phyloP scores from a whole-genome alignment of 2,797 vertebrate species.

The Typhlichthys subterraneus region DNA sequence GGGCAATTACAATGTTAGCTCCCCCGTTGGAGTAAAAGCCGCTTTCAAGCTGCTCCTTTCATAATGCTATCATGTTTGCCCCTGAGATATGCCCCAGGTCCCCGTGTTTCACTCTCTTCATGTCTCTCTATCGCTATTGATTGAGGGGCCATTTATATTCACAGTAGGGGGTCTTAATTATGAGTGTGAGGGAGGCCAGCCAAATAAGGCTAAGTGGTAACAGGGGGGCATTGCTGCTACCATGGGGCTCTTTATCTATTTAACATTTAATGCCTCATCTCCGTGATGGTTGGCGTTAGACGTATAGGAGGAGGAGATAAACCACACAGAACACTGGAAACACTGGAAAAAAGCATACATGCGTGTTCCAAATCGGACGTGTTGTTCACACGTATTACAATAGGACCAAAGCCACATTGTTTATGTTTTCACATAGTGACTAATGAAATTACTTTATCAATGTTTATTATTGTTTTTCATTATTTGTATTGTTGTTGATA shows the following conservation, averaged over 20 bases:
- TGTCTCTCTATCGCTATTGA: slow-evolving; percentile 75
- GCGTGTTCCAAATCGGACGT: too few relatives aligned
- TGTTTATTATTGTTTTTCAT: too few relatives aligned
- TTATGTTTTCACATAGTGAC: too few relatives aligned
- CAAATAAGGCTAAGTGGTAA: slow-evolving; percentile 80
- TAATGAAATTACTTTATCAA: too few relatives aligned
- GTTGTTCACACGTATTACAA: too few relatives aligned
- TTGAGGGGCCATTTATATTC: slow-evolving; percentile 82
- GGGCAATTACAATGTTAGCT: slow-evolving; percentile 84
- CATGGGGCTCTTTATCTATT: slow-evolving; percentile 73
- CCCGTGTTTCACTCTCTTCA: slow-evolving; percentile 65
- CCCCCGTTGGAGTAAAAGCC: slow-evolving; percentile 87
- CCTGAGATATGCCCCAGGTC: slow-evolving; percentile 76
- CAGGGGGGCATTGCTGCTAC: slow-evolving; percentile 74
- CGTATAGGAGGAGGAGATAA: slow-evolving; percentile 46
- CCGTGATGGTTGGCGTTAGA: slow-evolving; percentile 62
- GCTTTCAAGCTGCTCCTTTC: slow-evolving; percentile 92
- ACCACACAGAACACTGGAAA: slow-evolving; percentile 57
- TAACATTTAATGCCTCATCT: slow-evolving; percentile 69
- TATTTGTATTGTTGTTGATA: too few relatives aligned
- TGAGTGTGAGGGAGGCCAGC: slow-evolving; percentile 76
- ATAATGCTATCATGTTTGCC: slow-evolving; percentile 88
- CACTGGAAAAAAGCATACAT: slow-evolving; percentile 46
- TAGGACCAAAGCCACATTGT: too few relatives aligned
- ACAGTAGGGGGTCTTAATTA: slow-evolving; percentile 83